Percentiles rank a stretch among this genome's conserved stretches.
These are phyloP conservation scores for Stenurella melanura DNA, from an alignment of 2,888 invertebrate species.

Conservation along the genomic window DNA sequence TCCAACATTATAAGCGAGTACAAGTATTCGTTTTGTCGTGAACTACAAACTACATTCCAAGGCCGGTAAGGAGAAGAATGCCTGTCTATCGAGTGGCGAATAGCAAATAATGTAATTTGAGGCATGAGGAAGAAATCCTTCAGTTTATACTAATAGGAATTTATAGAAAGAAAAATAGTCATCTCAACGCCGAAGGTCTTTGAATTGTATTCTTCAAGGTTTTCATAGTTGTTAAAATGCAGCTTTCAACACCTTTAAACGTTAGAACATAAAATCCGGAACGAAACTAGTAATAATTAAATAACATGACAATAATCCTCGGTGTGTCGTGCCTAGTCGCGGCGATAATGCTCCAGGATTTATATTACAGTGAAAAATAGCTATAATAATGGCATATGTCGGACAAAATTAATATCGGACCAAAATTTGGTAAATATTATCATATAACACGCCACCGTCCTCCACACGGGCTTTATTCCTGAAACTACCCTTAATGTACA, in stretches of 20 bases:
- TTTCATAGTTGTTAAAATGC: slow-evolving; percentile 18
- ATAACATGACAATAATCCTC: slow-evolving; percentile 2
- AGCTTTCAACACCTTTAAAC: slow-evolving; percentile 20
- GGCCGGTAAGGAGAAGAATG: background rate
- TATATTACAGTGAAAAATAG: too few relatives aligned
- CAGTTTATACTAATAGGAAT: slow-evolving; percentile 34
- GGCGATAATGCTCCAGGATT: background rate
- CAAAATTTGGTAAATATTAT: too few relatives aligned
- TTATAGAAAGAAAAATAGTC: slow-evolving; percentile 18
- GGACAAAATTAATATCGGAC: too few relatives aligned
- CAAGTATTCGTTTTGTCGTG: background rate
- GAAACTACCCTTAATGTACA: too few relatives aligned
- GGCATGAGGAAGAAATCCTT: slow-evolving; percentile 36
- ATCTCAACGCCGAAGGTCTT: slow-evolving; percentile 29
- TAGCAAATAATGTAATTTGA: background rate
- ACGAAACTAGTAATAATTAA: slow-evolving; percentile 14
- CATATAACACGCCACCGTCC: too few relatives aligned
- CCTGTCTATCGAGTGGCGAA: background rate
- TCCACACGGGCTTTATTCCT: too few relatives aligned
- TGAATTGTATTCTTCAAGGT: slow-evolving; percentile 32
- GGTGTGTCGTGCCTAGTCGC: background rate
- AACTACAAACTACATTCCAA: background rate
- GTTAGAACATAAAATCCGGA: slow-evolving; percentile 1
- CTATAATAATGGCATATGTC: too few relatives aligned
- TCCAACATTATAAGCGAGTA: background rate